phyloP scores from a whole-genome alignment of 1,140 invertebrate genomes.

The Doryteuthis pealeii region DNA sequence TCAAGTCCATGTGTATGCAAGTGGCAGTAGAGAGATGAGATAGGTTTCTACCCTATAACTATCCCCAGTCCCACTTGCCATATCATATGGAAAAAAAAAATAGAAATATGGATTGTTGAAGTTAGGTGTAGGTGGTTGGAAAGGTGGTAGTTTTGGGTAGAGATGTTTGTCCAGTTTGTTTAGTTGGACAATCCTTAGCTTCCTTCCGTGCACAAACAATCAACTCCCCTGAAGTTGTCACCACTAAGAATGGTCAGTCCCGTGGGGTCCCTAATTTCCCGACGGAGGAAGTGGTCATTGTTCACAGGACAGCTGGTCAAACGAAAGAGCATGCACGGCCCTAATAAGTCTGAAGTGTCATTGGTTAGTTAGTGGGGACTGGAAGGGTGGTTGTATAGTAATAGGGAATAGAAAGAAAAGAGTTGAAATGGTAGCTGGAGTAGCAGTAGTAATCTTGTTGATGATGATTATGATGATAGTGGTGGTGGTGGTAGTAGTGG shows the following conservation, averaged over 20 bases:
- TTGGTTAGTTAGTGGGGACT: not conserved
- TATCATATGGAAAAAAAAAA: too few relatives aligned
- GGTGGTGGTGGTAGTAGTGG: not conserved
- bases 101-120: too few relatives aligned
- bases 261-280: constrained; percentile 1
- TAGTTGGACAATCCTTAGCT: not conserved
- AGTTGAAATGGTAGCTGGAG: not conserved
- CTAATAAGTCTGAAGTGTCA: not conserved
- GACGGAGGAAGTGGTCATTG: constrained; percentile 5
- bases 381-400: not conserved
- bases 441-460: not conserved
- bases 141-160: too few relatives aligned
- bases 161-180: not conserved
- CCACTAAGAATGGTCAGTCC: not conserved
- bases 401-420: not conserved
- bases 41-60: too few relatives aligned
- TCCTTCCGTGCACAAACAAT: constrained; percentile 2
- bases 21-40: too few relatives aligned
- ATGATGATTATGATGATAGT: not conserved
- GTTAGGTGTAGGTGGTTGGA: too few relatives aligned
- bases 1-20: too few relatives aligned
- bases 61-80: too few relatives aligned
- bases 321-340: constrained; percentile 6
- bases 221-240: not conserved
- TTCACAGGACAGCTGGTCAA: constrained; percentile 8